These are phyloP conservation scores for Eulemur rufifrons DNA, from an alignment of 2,113 vertebrate genomes.

Conservation along the genomic window DNA sequence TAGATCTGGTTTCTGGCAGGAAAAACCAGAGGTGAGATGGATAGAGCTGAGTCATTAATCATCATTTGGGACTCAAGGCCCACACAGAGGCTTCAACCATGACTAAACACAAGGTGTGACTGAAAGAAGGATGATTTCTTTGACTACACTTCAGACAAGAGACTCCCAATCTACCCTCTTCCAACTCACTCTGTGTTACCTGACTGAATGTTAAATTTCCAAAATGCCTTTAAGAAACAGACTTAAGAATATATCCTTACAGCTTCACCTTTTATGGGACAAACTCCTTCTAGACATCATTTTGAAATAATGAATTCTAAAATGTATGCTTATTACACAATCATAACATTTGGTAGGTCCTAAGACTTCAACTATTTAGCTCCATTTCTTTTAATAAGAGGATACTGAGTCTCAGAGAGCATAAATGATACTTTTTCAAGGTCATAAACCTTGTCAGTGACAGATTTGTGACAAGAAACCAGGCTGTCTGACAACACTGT, in stretches of 20 bases:
- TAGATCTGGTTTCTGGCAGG: background rate
- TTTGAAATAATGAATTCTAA: conserved; percentile 2
- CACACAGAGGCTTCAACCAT: background rate
- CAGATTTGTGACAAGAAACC: background rate
- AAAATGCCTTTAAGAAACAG: conserved; percentile 19
- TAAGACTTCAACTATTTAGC: background rate
- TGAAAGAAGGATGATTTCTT: background rate
- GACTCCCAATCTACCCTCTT: background rate
- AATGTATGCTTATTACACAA: background rate
- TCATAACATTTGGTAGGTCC: background rate
- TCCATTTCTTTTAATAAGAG: background rate
- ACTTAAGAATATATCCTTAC: background rate
- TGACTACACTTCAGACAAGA: background rate
- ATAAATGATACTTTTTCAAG: background rate
- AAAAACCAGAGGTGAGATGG: background rate
- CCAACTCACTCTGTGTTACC: background rate
- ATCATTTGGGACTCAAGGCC: background rate
- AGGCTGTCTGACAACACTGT: background rate
- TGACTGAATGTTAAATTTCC: background rate
- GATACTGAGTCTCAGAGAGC: background rate
- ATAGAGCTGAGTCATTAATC: background rate
- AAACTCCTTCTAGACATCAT: background rate
- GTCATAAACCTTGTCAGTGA: background rate
- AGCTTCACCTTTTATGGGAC: background rate
- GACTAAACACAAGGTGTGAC: background rate